Conservation (phyloP, 1,140 invertebrate species). For the Cylas formicarius region DNA sequence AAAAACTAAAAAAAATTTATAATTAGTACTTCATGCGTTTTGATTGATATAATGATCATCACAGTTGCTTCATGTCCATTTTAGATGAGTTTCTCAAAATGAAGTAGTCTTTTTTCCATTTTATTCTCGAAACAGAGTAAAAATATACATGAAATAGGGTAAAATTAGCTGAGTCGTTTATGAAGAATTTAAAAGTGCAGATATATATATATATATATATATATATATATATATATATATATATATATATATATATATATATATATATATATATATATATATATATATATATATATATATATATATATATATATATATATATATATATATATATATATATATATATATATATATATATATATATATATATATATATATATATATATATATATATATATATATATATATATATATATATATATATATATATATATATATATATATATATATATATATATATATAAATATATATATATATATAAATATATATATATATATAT, state of each 20-base stretch:
- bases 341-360: constrained; percentile 5
- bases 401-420: neutral
- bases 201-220: constrained; percentile 9
- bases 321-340: constrained; percentile 6
- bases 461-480: constrained; percentile 5
- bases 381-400: constrained; percentile 6
- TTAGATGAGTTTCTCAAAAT: too few species aligned
- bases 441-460: constrained; percentile 6
- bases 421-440: constrained; percentile 2
- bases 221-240: constrained; percentile 8
- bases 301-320: constrained; percentile 7
- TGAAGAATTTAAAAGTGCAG: too few species aligned
- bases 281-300: constrained; percentile 7
- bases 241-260: constrained; percentile 7
- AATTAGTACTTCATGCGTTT: too few species aligned
- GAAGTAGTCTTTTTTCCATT: too few species aligned
- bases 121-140: too few species aligned
- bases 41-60: too few species aligned
- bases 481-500: too few species aligned
- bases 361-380: constrained; percentile 6
- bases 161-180: too few species aligned
- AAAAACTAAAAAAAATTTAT: too few species aligned
- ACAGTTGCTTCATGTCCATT: too few species aligned
- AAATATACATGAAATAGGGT: too few species aligned
- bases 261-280: constrained; percentile 4